Conservation (phyloP, 2,797 vertebrate genomes). For the Helostoma temminkii region DNA sequence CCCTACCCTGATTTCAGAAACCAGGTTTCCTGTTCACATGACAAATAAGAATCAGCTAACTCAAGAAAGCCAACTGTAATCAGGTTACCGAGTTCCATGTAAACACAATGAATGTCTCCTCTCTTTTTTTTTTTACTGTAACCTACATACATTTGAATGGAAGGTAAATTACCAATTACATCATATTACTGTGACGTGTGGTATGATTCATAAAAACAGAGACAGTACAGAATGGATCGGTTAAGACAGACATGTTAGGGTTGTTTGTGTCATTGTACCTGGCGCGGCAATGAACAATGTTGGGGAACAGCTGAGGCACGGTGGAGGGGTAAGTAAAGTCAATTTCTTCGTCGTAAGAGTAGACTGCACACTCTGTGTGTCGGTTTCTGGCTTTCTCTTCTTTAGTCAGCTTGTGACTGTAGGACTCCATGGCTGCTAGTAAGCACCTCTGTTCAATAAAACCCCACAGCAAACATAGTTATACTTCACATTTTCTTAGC, state of each 20-base stretch:
- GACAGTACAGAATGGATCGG: not conserved
- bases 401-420: conserved; percentile 85
- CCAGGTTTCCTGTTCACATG: no score
- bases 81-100: no score
- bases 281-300: conserved; percentile 86
- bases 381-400: conserved; percentile 91
- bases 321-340: conserved; percentile 87
- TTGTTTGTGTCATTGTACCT: conserved; percentile 79
- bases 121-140: not conserved
- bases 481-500: not conserved
- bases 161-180: not conserved
- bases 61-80: no score
- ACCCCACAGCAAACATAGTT: conserved; percentile 4
- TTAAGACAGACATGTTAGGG: not conserved
- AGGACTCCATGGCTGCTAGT: conserved; percentile 93
- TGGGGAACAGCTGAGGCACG: conserved; percentile 89
- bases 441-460: conserved; percentile 85
- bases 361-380: conserved; percentile 92
- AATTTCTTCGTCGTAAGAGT: conserved; percentile 83
- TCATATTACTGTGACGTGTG: not conserved
- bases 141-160: not conserved
- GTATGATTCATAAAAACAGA: not conserved
- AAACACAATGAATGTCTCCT: no score
- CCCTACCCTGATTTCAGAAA: no score
- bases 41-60: no score